Evolutionary conservation across 2,888 invertebrate species (phyloP).

Genomic region (Caenorhabditis wallacei): DNA sequence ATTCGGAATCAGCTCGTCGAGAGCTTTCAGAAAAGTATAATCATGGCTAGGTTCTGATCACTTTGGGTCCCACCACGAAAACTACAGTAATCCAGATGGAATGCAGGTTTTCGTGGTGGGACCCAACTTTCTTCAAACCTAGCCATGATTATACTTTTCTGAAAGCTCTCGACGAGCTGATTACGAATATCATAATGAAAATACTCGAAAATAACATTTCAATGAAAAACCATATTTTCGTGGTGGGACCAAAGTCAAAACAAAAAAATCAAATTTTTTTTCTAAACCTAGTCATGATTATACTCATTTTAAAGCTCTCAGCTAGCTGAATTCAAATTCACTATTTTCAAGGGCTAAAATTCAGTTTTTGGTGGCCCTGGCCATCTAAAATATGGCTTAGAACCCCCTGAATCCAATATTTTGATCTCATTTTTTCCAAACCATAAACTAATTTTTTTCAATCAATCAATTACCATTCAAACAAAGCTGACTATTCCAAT

Average conservation of each 20-base stretch:
- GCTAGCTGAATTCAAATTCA: background rate
- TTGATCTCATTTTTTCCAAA: too few species aligned
- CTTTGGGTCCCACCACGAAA: slow-evolving; percentile 17
- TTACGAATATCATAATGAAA: background rate
- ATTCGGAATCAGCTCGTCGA: background rate
- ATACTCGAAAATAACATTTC: too few species aligned
- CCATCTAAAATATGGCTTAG: too few species aligned
- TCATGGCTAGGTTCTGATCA: background rate
- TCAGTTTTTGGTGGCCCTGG: too few species aligned
- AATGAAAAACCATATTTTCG: background rate
- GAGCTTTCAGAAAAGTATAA: slow-evolving; percentile 10
- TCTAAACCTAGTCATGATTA: background rate
- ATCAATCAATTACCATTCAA: too few species aligned
- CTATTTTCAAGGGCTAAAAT: background rate
- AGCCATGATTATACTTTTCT: background rate
- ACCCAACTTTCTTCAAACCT: background rate
- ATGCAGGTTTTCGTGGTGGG: background rate
- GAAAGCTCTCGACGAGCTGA: slow-evolving; percentile 1
- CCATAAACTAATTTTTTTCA: too few species aligned
- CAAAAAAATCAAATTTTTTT: background rate
- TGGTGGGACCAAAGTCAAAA: too few species aligned
- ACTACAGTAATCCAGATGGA: slow-evolving; percentile 3
- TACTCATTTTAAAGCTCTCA: background rate
- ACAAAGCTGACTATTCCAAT: too few species aligned
- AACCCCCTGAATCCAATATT: too few species aligned